Conservation (phyloP, 1,140 invertebrate species). For the Trachelipus rathkii region DNA sequence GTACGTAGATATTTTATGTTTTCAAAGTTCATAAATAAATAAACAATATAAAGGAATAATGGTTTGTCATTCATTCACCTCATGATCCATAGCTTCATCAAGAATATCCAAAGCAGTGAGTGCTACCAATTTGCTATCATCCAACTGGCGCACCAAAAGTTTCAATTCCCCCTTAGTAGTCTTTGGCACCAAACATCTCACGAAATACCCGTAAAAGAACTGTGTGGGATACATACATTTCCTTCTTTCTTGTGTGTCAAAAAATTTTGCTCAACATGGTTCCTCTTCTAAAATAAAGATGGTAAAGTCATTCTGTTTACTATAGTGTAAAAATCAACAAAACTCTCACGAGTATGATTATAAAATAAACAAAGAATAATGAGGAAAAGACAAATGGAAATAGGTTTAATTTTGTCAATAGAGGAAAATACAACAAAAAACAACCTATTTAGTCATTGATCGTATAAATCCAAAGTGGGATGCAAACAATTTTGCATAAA, state of each 20-base stretch:
- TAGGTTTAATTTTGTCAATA: too few species aligned
- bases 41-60: too few species aligned
- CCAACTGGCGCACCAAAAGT: slow-evolving; percentile 74
- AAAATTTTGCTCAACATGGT: slow-evolving; percentile 66
- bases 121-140: slow-evolving; percentile 69
- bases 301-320: too few species aligned
- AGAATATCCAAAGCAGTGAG: slow-evolving; percentile 73
- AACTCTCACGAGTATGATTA: too few species aligned
- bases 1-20: too few species aligned
- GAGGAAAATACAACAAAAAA: too few species aligned
- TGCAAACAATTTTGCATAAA: slow-evolving; percentile 86
- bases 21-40: too few species aligned
- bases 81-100: slow-evolving; percentile 87
- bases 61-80: too few species aligned
- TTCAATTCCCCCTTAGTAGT: slow-evolving; percentile 74
- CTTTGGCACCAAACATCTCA: slow-evolving; percentile 62
- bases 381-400: too few species aligned
- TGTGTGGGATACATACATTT: slow-evolving; percentile 83
- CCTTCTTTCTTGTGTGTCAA: slow-evolving; percentile 62
- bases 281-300: slow-evolving; percentile 37
- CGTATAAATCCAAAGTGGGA: slow-evolving; percentile 83
- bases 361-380: too few species aligned
- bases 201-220: slow-evolving; percentile 80
- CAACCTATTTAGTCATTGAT: slow-evolving; percentile 64
- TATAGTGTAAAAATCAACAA: too few species aligned